phyloP scores from a whole-genome alignment of 2,888 invertebrate species.

The Latrodectus elegans region DNA sequence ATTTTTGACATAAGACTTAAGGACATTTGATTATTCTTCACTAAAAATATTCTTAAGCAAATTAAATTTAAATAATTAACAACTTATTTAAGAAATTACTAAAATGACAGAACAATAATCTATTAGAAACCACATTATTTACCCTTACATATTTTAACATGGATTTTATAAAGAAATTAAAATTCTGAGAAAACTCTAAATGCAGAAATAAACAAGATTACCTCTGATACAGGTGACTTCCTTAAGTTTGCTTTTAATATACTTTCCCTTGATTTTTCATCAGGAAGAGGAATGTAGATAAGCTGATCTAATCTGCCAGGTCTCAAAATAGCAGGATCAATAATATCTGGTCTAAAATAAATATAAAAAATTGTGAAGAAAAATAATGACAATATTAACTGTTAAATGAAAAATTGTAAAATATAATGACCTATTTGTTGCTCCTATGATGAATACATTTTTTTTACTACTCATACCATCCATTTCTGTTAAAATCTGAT shows the following conservation, averaged over 20 bases:
- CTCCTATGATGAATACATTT: slow-evolving; percentile 99
- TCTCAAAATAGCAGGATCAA: slow-evolving; percentile 98
- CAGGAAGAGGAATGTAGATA: slow-evolving; percentile 99
- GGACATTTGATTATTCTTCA: too few species aligned
- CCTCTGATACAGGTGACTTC: slow-evolving; percentile 94
- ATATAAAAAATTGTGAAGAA: not conserved
- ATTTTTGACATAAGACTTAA: too few species aligned
- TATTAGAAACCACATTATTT: too few species aligned
- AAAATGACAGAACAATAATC: too few species aligned
- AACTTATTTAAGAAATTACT: too few species aligned
- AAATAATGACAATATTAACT: not conserved
- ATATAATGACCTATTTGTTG: slow-evolving; percentile 83
- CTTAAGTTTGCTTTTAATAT: slow-evolving; percentile 96
- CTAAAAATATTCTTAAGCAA: too few species aligned
- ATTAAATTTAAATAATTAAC: too few species aligned
- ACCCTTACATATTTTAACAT: too few species aligned
- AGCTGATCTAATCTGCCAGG: slow-evolving; percentile 99
- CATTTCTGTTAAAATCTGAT: slow-evolving; percentile 99
- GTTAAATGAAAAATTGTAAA: not conserved
- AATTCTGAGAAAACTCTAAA: too few species aligned
- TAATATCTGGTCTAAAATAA: slow-evolving; percentile 85
- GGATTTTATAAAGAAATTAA: too few species aligned
- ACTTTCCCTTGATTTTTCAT: slow-evolving; percentile 96
- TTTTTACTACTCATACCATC: slow-evolving; percentile 99
- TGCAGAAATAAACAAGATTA: slow-evolving; percentile 71